A percentile compares a stretch with the other conserved stretches of the same genome.
phyloP scores from a whole-genome alignment of 2,797 vertebrate species.

The Amphiprion clarkii region DNA sequence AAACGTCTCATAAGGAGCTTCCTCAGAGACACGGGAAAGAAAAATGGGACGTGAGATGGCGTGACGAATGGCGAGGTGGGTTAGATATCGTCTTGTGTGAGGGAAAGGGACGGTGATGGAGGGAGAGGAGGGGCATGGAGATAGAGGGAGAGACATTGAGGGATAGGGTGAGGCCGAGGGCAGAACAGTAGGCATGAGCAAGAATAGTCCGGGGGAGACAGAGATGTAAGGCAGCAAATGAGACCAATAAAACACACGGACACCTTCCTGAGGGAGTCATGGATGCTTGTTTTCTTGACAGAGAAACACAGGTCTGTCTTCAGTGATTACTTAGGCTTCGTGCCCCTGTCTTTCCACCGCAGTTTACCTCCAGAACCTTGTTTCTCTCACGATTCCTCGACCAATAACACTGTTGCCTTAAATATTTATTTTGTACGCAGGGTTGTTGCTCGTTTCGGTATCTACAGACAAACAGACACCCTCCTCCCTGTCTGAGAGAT shows the following conservation, averaged over 20 bases:
- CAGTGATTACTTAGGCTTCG: conserved; percentile 61
- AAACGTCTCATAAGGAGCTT: conserved; percentile 72
- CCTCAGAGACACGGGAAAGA: conserved; percentile 39
- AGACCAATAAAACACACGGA: conserved; percentile 72
- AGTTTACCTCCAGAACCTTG: conserved; percentile 45
- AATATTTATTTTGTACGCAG: conserved; percentile 46
- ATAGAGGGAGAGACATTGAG: conserved; percentile 51
- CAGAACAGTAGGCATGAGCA: conserved; percentile 52
- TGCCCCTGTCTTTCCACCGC: conserved; percentile 45
- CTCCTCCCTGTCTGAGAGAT: not conserved
- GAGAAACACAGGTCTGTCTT: conserved; percentile 67
- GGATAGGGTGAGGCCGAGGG: conserved; percentile 57
- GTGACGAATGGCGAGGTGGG: conserved; percentile 51
- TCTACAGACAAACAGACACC: conserved; percentile 26
- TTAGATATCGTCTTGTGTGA: conserved; percentile 34
- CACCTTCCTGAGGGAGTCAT: conserved; percentile 71
- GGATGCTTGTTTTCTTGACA: conserved; percentile 71
- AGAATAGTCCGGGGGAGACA: conserved; percentile 52
- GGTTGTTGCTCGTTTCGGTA: conserved; percentile 36
- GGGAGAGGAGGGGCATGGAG: conserved; percentile 31
- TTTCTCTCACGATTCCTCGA: not conserved
- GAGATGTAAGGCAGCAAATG: conserved; percentile 75
- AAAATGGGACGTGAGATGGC: conserved; percentile 32
- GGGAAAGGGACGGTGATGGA: conserved; percentile 21
- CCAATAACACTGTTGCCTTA: conserved; percentile 38